Evolutionary conservation across 1,140 invertebrate species (phyloP), one percentile per base, ranked within the genome.

Genomic region (Caenorhabditis remanei): DNA sequence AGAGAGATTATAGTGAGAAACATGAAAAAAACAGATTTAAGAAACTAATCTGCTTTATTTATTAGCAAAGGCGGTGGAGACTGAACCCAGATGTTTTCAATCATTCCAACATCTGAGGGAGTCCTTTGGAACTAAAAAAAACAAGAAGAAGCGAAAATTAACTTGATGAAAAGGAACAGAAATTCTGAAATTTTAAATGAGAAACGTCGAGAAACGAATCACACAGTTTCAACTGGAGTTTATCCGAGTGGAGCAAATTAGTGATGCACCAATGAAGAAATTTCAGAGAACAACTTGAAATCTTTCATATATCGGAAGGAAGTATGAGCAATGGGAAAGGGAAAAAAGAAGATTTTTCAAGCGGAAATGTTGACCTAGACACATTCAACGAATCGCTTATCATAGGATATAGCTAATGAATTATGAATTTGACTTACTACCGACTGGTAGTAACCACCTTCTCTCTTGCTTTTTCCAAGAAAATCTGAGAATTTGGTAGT

Each of bases 241-340:
- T 16, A 53, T 9, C 16, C 9, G 1, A 13, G 50, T 9, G 50
- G 16, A 53, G 50, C 50, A 53, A 53, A 53, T 53, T 53, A 53
- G 16, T 53, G 50, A 53, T 53, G 56, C 16, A 21, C 16, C n/a
- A 8, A 21, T 19, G 21, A 58, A n/a, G 8, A 58, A 58, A n/a
- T n/a, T n/a, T 21, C 56, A 58, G 56, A 58, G 56, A 58, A 58
- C 56, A n/a, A n/a, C 56, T 58, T n/a, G 8, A n/a, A 9, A 9
- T 8, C 16, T 58, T n/a, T 58, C 16, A 5, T 2, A 58, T 58
- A 58, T n/a, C 56, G 56, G 56, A 58, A 58, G 56, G 14, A 58
- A 58, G 56, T 58, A n/a, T 58, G 56, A 58, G 56, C 56, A 58
- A 58, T 58, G 19, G n/a, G 14, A 58, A 58, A n/a, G n/a, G n/a